Evolutionary conservation across 2,888 invertebrate species (phyloP), one percentile per base, ranked within the genome.

Genomic region (Aphrophora alni): DNA sequence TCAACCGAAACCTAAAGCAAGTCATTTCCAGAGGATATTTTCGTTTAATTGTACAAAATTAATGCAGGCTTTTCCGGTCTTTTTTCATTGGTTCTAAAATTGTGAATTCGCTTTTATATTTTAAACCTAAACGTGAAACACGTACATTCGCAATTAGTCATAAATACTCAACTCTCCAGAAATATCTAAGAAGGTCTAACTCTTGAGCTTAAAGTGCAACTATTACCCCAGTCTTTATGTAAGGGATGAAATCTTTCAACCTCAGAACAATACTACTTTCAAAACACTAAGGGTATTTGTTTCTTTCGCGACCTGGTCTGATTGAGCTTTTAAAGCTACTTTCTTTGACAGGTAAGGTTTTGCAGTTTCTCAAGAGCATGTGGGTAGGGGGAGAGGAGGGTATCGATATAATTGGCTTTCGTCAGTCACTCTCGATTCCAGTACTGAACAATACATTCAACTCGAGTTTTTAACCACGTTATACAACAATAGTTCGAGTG

Each of bases 301-400:
- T 21, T 21, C 14, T n/a, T 59, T 1, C 3, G 44, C 21, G 7
- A 21, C 59, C 21, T 21, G 59, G 33, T 14, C 10, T 44, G 59
- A 59, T 59, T 59, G 59, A 59, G 59, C 59, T 59, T 59, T 59
- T 59, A 59, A 21, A 59, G 59, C 59, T 21, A 59, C 59, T 59
- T 59, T 59, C 59, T 59, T 59, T 59, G 59, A 59, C 59, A 59
- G 59, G 59, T 59, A 59, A 59, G 21, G 59, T 10, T 14, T n/a
- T 44, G 44, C 44, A 44, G 44, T 8, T 33, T n/a, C 33, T 8
- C 33, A 8, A 33, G 33, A 33, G 33, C 33, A 5, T 8, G 3
- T 8, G 33, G 8, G 33, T 5, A 3, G 33, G 3, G 33, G 33
- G 33, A n/a, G n/a, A 5, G 44, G 3, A 2, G 59, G 21, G 21